These are phyloP conservation scores for Campoplex capitator DNA, from an alignment of 2,888 invertebrate species.

Conservation along the genomic window DNA sequence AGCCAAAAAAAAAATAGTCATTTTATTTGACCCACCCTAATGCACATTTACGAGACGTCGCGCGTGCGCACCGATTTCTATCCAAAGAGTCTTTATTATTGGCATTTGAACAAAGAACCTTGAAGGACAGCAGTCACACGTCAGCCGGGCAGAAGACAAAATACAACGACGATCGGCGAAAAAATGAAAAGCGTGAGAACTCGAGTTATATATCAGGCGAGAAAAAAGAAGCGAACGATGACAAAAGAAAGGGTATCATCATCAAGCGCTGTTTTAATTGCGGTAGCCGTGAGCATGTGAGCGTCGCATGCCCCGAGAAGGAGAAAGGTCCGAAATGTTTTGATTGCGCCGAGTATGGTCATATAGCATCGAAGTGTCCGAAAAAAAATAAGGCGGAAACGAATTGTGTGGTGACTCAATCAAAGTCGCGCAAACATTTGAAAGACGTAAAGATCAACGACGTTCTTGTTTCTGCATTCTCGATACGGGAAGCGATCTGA, in stretches of 20 bases:
- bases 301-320: no score
- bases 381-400: neutral
- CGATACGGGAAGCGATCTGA: no score
- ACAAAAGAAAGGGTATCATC: neutral
- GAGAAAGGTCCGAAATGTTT: no score
- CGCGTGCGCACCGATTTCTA: slow-evolving; percentile 10
- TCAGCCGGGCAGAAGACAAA: neutral
- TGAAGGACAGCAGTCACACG: neutral
- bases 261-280: neutral
- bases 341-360: no score
- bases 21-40: no score
- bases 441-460: slow-evolving; percentile 16
- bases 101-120: neutral
- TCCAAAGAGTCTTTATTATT: neutral
- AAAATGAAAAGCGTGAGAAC: neutral
- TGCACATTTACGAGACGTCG: neutral
- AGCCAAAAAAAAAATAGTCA: no score
- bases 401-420: slow-evolving; percentile 2
- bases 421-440: neutral
- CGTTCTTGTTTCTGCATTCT: neutral
- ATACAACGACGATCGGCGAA: neutral
- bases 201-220: neutral
- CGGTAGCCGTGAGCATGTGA: no score
- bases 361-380: no score
- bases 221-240: slow-evolving; percentile 1